Evolutionary conservation across 2,113 vertebrate genomes (phyloP), one percentile per base, ranked within the genome.

Genomic region (Furnarius figulus): DNA sequence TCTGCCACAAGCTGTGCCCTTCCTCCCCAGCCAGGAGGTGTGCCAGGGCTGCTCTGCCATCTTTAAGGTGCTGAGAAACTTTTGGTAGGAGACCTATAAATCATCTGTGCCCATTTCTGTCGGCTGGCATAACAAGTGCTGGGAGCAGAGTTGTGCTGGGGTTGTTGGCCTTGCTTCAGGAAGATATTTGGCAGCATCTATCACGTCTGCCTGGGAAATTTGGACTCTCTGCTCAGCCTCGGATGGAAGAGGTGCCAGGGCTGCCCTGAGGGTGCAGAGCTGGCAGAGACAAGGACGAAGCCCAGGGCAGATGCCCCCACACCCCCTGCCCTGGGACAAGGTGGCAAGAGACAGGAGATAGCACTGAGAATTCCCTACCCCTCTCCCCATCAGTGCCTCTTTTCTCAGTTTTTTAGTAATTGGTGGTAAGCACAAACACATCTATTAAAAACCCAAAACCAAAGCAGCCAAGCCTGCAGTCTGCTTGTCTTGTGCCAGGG

Each of bases 351-450:
- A 71, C 14, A 53, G 21, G 28, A 46, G 68, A 23, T 12, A 12
- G 25, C 5, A 7, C n/a, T 4, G 0, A 21, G 13, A 35, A 46
- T 71, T 50, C 9, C n/a, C 16, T n/a, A 23, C 8, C 15, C 3
- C 25, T 33, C 28, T 68, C 28, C 18, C 12, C 8, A 30, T 12
- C 47, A 37, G 2, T 8, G 9, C 1, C 19, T 47, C 23, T 50
- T 63, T 46, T 23, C 27, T 90, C 30, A 24, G 6, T 67, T 42
- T n/a, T 33, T 5, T 14, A 35, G n/a, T 59, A 22, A 22, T 22
- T 74, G 22, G 12, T 18, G 4, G n/a, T 20, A 81, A 66, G 75
- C 19, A 31, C 21, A 87, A 73, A 40, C 12, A 46, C 23, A 47
- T 31, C n/a, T 40, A 15, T 31, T 74, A 31, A 47, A 6, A 52